Evolutionary conservation across 2,113 vertebrate species (phyloP).

Genomic region (Melanerpes aurifrons): DNA sequence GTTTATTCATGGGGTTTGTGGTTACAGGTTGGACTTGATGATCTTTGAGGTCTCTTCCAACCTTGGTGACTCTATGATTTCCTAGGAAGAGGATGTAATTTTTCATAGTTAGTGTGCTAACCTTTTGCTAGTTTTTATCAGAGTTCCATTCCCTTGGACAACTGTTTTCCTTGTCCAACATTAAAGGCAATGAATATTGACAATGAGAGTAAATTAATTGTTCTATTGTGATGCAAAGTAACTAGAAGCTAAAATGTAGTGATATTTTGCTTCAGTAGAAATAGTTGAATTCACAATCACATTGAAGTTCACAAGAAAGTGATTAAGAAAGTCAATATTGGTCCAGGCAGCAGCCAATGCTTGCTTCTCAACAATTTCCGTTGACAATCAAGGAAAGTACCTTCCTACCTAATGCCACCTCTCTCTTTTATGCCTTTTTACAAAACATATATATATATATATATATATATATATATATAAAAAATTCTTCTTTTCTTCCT

Average conservation of each 20-base stretch:
- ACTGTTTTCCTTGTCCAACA: background rate
- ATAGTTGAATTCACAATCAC: background rate
- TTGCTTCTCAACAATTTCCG: background rate
- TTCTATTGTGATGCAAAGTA: background rate
- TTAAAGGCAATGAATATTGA: background rate
- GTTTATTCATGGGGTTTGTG: too few species aligned
- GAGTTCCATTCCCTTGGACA: background rate
- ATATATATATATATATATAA: background rate
- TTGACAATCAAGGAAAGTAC: background rate
- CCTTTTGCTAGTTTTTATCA: background rate
- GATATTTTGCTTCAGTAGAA: background rate
- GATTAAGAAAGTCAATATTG: background rate
- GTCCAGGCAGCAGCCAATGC: background rate
- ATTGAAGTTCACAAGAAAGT: background rate
- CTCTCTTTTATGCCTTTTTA: too few species aligned
- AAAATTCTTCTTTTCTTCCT: too few species aligned
- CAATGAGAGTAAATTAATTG: background rate
- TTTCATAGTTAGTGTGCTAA: background rate
- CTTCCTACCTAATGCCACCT: background rate
- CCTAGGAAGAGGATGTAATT: background rate
- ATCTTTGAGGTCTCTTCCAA: too few species aligned
- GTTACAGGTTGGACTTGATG: too few species aligned
- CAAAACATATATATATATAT: background rate
- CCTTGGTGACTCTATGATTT: background rate
- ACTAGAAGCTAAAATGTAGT: background rate